Conservation (phyloP, 2,113 vertebrate genomes). For the Xyliphius kryptos region DNA sequence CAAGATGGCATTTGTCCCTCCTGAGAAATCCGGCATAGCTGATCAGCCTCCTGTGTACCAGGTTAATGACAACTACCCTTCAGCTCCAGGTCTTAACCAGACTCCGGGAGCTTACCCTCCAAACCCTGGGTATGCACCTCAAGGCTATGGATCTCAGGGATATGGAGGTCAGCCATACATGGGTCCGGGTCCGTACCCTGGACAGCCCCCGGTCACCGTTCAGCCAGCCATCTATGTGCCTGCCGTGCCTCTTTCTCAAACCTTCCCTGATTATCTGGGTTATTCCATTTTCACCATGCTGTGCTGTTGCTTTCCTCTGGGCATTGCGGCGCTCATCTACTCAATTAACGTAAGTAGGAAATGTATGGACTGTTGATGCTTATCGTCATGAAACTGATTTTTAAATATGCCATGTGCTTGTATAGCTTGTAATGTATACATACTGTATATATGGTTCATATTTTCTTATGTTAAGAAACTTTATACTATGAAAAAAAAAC, state of each 20-base stretch:
- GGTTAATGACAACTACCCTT: not conserved
- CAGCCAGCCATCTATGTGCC: slow-evolving; percentile 53
- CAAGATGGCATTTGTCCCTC: slow-evolving; percentile 18
- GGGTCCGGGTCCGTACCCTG: slow-evolving; percentile 1
- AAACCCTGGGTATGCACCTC: slow-evolving; percentile 6
- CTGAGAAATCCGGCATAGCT: slow-evolving; percentile 31
- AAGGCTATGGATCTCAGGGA: slow-evolving; percentile 13
- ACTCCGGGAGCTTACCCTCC: slow-evolving; percentile 7
- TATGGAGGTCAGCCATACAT: slow-evolving; percentile 5
- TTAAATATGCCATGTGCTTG: no score
- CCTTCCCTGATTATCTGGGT: slow-evolving; percentile 58
- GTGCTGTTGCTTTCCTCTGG: slow-evolving; percentile 69
- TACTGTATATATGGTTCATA: no score
- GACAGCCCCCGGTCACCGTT: slow-evolving; percentile 35
- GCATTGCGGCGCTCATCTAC: slow-evolving; percentile 51
- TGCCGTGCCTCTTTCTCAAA: slow-evolving; percentile 33
- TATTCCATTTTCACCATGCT: slow-evolving; percentile 72
- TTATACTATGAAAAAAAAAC: no score
- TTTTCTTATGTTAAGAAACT: no score
- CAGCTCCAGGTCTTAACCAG: slow-evolving; percentile 15
- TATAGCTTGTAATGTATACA: no score
- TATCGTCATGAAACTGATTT: no score
- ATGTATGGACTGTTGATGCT: no score
- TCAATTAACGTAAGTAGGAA: slow-evolving; percentile 34
- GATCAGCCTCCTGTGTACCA: slow-evolving; percentile 23